Percentiles rank a stretch among this genome's conserved stretches.
Conservation (phyloP, 2,797 vertebrate genomes). For the Limnodromus scolopaceus region DNA sequence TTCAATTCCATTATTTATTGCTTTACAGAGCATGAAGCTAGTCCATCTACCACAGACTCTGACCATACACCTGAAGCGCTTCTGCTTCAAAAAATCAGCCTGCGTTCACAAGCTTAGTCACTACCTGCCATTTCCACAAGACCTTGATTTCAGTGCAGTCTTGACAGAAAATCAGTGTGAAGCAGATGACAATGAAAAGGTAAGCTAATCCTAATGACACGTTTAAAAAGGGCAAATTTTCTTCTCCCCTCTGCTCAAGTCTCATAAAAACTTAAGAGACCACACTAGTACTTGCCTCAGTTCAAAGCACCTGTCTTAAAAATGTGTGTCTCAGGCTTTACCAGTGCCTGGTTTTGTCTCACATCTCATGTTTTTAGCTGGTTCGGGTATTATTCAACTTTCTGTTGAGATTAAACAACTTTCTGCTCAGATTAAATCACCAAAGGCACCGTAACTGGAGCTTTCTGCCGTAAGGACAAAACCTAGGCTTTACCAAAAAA, state of each 20-base stretch:
- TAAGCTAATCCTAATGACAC: not conserved
- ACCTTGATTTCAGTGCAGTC: conserved; percentile 70
- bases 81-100: conserved; percentile 31
- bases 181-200: conserved; percentile 52
- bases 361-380: not conserved
- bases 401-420: not conserved
- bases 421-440: not conserved
- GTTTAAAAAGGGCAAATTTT: not conserved
- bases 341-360: not conserved
- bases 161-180: conserved; percentile 47
- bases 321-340: not conserved
- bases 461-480: not conserved
- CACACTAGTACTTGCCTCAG: not conserved
- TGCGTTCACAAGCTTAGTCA: conserved; percentile 61
- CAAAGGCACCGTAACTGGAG: not conserved
- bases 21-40: conserved; percentile 70
- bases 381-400: not conserved
- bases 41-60: conserved; percentile 71
- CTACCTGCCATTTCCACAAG: conserved; percentile 68
- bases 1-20: not conserved
- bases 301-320: not conserved
- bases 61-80: conserved; percentile 77
- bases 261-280: not conserved
- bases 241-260: not conserved
- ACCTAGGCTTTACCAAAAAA: not conserved